phyloP scores from a whole-genome alignment of 1,140 invertebrate genomes.

The Platorchestia sp. region DNA sequence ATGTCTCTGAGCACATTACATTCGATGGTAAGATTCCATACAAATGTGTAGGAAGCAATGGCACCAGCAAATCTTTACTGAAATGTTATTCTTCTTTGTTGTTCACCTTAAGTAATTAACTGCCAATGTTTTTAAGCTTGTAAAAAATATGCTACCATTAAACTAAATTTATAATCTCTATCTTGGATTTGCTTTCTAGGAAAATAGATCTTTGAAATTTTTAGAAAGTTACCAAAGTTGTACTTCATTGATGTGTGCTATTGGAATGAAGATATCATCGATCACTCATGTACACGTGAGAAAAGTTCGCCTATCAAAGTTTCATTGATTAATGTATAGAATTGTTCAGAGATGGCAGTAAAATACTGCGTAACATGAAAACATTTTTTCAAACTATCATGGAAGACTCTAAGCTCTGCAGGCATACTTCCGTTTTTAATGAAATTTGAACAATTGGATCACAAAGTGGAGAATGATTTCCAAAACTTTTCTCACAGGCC shows the following conservation, averaged over 20 bases:
- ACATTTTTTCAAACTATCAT: neutral
- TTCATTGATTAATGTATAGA: neutral
- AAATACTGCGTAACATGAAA: neutral
- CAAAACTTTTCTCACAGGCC: neutral
- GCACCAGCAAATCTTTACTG: neutral
- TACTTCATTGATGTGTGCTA: neutral
- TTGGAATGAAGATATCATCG: neutral
- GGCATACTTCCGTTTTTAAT: neutral
- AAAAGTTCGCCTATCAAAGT: neutral
- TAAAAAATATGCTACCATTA: neutral
- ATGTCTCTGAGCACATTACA: neutral
- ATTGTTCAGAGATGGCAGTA: neutral
- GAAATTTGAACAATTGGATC: too few relatives aligned
- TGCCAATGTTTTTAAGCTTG: neutral
- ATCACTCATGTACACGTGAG: neutral
- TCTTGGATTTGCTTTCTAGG: neutral
- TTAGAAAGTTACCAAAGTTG: too few relatives aligned
- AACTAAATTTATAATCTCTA: neutral
- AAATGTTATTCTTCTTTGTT: neutral
- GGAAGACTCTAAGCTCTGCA: neutral
- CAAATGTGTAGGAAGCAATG: neutral
- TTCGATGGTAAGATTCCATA: neutral
- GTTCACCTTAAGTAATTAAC: neutral
- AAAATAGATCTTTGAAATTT: neutral
- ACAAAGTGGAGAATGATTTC: too few relatives aligned